Percentiles rank a stretch among this genome's conserved stretches.
Conservation (phyloP, 1,140 invertebrate genomes). For the Hypsibius dujardini region DNA sequence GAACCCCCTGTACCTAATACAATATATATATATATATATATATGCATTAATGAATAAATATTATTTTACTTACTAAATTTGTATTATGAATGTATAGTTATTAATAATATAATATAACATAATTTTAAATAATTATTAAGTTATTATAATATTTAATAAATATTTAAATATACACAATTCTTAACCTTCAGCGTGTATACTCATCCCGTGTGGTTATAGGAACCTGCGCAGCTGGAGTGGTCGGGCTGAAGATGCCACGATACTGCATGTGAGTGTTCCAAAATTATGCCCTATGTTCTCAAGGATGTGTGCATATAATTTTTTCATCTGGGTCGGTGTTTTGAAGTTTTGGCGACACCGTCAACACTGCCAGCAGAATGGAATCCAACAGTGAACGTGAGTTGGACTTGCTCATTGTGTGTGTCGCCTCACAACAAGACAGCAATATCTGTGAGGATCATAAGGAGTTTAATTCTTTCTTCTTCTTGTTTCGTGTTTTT, state of each 20-base stretch:
- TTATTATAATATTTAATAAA: no score
- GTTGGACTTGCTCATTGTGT: slow-evolving; percentile 15
- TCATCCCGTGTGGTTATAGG: slow-evolving; percentile 38
- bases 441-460: background rate
- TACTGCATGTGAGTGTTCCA: slow-evolving; percentile 49
- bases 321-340: background rate
- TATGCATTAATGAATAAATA: no score
- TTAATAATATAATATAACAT: no score
- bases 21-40: no score
- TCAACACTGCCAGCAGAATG: slow-evolving; percentile 82
- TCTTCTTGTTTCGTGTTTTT: slow-evolving; percentile 21
- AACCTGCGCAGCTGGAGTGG: slow-evolving; percentile 75
- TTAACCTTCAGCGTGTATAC: background rate
- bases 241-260: slow-evolving; percentile 73
- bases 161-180: no score
- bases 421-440: slow-evolving; percentile 18
- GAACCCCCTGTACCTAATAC: no score
- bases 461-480: no score
- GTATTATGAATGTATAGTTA: no score
- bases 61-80: no score
- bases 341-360: slow-evolving; percentile 63
- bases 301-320: no score
- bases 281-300: no score
- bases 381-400: slow-evolving; percentile 67
- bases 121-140: no score